phyloP scores from a whole-genome alignment of 2,888 invertebrate genomes.

The Didymodactylos carnosus region DNA sequence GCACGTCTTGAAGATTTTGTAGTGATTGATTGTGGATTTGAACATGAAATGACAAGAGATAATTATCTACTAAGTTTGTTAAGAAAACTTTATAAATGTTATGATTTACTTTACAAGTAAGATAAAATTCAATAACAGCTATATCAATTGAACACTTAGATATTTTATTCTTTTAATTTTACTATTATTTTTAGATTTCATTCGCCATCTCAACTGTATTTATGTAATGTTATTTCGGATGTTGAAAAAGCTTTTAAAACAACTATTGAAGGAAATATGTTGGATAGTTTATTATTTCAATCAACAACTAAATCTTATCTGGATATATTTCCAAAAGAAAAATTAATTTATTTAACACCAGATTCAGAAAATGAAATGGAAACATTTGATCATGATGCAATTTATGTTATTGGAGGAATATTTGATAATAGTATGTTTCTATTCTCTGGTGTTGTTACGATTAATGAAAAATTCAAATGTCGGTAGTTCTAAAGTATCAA shows the following conservation, averaged over 20 bases:
- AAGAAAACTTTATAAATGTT: no score
- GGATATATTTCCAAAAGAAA: slow-evolving; percentile 39
- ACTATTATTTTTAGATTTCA: not conserved
- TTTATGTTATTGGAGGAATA: slow-evolving; percentile 83
- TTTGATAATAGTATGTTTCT: slow-evolving; percentile 98
- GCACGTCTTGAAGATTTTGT: not conserved
- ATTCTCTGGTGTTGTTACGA: no score
- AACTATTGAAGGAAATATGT: no score
- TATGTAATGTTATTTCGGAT: not conserved
- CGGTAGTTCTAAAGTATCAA: no score
- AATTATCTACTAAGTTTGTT: no score
- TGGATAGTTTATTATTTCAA: no score
- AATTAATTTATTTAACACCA: slow-evolving; percentile 70
- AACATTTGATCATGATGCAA: slow-evolving; percentile 50
- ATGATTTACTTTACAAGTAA: no score
- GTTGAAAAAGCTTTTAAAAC: not conserved
- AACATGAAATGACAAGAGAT: not conserved
- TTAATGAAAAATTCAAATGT: no score
- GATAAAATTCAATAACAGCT: no score
- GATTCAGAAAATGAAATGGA: slow-evolving; percentile 60
- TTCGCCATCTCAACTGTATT: not conserved
- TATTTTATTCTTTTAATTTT: not conserved
- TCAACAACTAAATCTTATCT: slow-evolving; percentile 25
- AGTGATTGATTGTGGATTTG: not conserved
- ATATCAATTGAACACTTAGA: not conserved